Evolutionary conservation across 2,797 vertebrate genomes (phyloP), one percentile per base, ranked within the genome.

Genomic region (Crenuchus spilurus): DNA sequence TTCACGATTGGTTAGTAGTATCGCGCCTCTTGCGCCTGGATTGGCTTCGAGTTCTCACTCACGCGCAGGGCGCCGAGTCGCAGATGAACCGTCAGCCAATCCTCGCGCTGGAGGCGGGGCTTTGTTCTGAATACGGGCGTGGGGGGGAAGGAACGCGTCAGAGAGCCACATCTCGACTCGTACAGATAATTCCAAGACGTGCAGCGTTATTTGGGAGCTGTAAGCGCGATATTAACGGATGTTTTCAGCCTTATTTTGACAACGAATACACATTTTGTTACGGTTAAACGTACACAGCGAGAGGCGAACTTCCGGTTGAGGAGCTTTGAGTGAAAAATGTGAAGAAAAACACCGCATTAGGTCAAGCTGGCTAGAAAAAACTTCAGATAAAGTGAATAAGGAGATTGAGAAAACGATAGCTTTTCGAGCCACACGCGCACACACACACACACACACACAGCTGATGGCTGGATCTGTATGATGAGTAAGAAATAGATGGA

Each of bases 361-460:
- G 41, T 20, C 16, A 41, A 44, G 22, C 20, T 16, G 3, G 33
- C 35, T n/a, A n/a, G n/a, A n/a, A 35, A 2, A 46, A 73, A 72
- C 52, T 76, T 48, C 37, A 37, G 48, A 2, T 26, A 57, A 26
- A 7, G 4, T 35, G 9, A 57, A 70, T 39, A 16, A 76, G 48
- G 8, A 3, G 1, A 58, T 13, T 52, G 39, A 46, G 42, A 66
- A 70, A 22, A 41, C 26, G n/a, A 44, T 60, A 9, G 3, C 39
- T 3, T 68, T 31, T 62, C 11, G 31, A 44, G 31, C 7, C 57
- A 20, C 46, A 6, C 26, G 4, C 9, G n/a, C 9, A n/a, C 24
- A 16, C 26, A 30, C 51, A 54, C 13, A 54, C 14, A 9, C 51
- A 30, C 26, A 2, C 44, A 22, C 46, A 22, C 46, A 42, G 68